phyloP scores from a whole-genome alignment of 2,888 invertebrate species.

The Synanthedon andrenaeformis region DNA sequence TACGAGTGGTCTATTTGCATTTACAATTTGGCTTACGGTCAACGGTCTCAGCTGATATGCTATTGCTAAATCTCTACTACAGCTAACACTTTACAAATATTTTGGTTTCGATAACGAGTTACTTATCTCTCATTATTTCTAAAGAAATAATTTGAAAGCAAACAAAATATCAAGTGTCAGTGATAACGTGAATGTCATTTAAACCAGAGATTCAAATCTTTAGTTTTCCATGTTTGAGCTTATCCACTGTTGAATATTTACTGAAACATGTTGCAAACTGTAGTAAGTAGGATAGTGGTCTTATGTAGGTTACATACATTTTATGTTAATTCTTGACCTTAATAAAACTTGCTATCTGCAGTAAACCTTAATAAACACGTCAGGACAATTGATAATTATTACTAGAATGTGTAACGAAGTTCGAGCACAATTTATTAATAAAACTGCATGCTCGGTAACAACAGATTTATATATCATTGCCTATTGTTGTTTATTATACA shows the following conservation, averaged over 20 bases:
- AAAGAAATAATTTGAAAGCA: too few species aligned
- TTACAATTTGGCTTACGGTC: constrained; percentile 40
- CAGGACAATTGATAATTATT: constrained; percentile 1
- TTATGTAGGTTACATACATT: too few species aligned
- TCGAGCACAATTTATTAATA: not conserved
- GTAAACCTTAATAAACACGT: constrained; percentile 2
- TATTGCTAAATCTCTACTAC: not conserved
- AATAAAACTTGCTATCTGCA: not conserved
- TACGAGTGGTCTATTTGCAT: constrained; percentile 55
- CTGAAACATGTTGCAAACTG: too few species aligned
- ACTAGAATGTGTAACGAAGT: constrained; percentile 4
- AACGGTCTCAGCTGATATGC: constrained; percentile 26
- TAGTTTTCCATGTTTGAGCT: too few species aligned
- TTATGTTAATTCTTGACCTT: too few species aligned
- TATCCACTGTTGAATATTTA: too few species aligned
- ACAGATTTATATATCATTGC: constrained; percentile 4
- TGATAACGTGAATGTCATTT: too few species aligned
- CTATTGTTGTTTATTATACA: constrained; percentile 3
- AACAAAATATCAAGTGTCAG: too few species aligned
- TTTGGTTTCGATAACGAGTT: not conserved
- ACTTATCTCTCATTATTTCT: too few species aligned
- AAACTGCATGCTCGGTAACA: constrained; percentile 3
- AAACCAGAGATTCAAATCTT: too few species aligned
- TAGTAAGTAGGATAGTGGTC: too few species aligned
- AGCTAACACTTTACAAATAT: not conserved